These are phyloP conservation scores for Neoniphon sammara DNA, from an alignment of 2,797 vertebrate species.

Conservation along the genomic window DNA sequence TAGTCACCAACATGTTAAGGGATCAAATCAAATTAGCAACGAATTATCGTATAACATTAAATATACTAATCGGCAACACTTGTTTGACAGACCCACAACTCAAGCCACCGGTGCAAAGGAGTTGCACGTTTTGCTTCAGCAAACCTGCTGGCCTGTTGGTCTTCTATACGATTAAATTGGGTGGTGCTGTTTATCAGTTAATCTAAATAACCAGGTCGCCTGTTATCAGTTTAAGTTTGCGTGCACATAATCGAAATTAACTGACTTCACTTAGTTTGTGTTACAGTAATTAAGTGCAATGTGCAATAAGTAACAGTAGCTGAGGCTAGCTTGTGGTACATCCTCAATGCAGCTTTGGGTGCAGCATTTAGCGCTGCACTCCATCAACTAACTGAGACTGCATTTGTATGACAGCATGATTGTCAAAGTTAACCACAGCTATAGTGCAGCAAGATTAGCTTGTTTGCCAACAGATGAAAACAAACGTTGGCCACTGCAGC, in stretches of 20 bases:
- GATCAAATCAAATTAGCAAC: too few species aligned
- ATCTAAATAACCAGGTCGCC: not conserved
- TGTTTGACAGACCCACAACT: too few species aligned
- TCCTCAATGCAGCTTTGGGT: constrained; percentile 16
- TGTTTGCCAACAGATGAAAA: not conserved
- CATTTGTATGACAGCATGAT: constrained; percentile 1
- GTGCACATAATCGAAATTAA: not conserved
- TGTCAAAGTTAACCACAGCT: not conserved
- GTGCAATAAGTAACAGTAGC: constrained; percentile 7
- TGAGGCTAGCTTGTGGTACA: constrained; percentile 2
- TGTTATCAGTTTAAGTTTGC: not conserved
- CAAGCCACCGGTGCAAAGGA: not conserved
- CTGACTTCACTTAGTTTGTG: constrained; percentile 5
- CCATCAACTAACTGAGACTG: constrained; percentile 2
- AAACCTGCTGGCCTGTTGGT: constrained; percentile 4
- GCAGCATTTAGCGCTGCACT: constrained; percentile 30
- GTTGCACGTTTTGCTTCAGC: too few species aligned
- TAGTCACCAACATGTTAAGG: too few species aligned
- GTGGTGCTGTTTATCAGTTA: not conserved
- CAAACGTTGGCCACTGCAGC: not conserved
- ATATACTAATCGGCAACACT: too few species aligned
- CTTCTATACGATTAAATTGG: not conserved
- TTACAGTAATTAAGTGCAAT: constrained; percentile 4
- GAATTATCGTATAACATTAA: too few species aligned
- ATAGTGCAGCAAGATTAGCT: not conserved